Evolutionary conservation across 2,797 vertebrate species (phyloP), one percentile per base, ranked within the genome.

Genomic region (Chelmon rostratus): DNA sequence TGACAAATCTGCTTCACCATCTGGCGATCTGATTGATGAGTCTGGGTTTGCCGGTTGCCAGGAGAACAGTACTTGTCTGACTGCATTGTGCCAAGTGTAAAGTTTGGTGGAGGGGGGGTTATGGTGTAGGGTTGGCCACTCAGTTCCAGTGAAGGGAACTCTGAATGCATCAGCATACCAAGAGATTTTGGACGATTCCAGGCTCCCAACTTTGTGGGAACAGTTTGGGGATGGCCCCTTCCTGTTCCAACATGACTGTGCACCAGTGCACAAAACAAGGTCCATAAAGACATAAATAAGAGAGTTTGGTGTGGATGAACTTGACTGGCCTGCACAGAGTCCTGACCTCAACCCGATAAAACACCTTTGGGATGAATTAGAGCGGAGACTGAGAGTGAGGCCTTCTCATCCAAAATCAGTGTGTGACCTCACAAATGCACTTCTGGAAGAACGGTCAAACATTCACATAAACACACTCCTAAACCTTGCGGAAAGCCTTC

Each of bases 271-370:
- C 54, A 35, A 57, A 33, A 31, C n/a, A 53, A 53, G 23, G 52
- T 28, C 52, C 52, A 53, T 53, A 25, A 19, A 35, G 28, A 35
- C 54, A 57, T 33, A 54, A 54, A 57, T 31, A 15, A 56, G 12
- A 8, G 53, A 56, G 15, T 57, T 18, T 57, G 54, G 54, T 57
- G 54, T 57, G 28, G 31, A 57, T 16, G 16, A 35, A 57, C 54
- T 33, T 57, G 54, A 57, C 28, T 57, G 54, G 54, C 54, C 54
- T 57, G 28, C 15, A 57, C 13, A 56, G 28, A 56, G 54, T 57
- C 54, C 28, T 57, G 54, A 57, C 28, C 54, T 9, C 54, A 31
- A 35, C 54, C 54, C 2, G 0, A 57, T 35, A 57, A 28, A 57
- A 57, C 2, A 57, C 54, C 54, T 57, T 28, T 64, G 25, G 11